Percentiles rank a stretch among this genome's conserved stretches.
Conservation (phyloP, 2,797 vertebrate genomes). For the Chaetophractus vellerosus region DNA sequence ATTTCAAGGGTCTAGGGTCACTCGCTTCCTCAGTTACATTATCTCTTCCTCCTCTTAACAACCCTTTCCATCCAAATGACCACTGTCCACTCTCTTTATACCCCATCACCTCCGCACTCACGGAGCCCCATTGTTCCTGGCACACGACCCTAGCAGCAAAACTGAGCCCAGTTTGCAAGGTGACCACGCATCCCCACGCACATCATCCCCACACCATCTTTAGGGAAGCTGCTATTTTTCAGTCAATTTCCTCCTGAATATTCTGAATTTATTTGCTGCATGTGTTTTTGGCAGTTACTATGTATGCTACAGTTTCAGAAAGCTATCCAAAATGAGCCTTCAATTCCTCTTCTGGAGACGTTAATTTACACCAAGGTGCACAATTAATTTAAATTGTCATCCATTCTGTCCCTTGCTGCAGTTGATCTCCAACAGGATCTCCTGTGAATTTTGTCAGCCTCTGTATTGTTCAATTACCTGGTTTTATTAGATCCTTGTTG, state of each 20-base stretch:
- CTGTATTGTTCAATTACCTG: slow-evolving; percentile 54
- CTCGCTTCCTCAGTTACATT: neutral
- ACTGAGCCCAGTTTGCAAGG: neutral
- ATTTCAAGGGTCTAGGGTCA: neutral
- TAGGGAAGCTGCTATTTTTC: neutral
- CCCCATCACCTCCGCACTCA: no score
- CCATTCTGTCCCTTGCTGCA: slow-evolving; percentile 16
- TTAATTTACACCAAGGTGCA: slow-evolving; percentile 78
- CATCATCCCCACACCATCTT: neutral
- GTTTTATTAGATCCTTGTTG: slow-evolving; percentile 77
- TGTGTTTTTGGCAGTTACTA: slow-evolving; percentile 62
- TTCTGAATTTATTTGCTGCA: neutral
- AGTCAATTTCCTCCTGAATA: slow-evolving; percentile 58
- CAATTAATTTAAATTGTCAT: slow-evolving; percentile 78
- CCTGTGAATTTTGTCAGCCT: slow-evolving; percentile 29
- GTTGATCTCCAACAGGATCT: slow-evolving; percentile 68
- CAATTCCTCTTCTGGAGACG: slow-evolving; percentile 70
- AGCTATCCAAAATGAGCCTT: slow-evolving; percentile 70
- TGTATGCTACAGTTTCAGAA: slow-evolving; percentile 66
- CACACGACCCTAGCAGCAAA: neutral
- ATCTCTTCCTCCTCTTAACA: neutral
- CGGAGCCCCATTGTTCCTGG: rapidly evolving
- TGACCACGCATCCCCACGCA: neutral
- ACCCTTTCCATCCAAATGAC: neutral
- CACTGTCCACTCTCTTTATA: neutral